Evolutionary conservation across 2,888 invertebrate genomes (phyloP).

Genomic region (Tigriopus californicus): DNA sequence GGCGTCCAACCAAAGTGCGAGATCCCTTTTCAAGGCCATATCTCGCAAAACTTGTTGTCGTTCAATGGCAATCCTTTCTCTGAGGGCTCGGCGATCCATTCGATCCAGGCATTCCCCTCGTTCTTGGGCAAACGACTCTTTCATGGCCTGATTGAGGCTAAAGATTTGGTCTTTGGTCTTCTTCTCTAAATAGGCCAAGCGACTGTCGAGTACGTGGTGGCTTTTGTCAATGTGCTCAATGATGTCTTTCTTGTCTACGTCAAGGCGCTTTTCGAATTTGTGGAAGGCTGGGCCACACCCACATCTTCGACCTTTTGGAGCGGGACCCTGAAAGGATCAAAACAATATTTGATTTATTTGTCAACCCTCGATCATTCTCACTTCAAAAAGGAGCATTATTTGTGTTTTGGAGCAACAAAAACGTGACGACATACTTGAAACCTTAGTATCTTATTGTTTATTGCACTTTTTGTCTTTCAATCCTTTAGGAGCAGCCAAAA

Average conservation of each 20-base stretch:
- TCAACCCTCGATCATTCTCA: too few species aligned
- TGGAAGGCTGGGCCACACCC: conserved; percentile 80
- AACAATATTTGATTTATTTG: background rate
- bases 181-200: conserved; percentile 57
- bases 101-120: conserved; percentile 13
- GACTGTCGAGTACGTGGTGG: conserved; percentile 55
- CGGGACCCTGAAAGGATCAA: conserved; percentile 43
- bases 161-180: conserved; percentile 51
- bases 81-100: conserved; percentile 13
- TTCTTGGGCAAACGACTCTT: conserved; percentile 14
- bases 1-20: conserved; percentile 11
- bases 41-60: conserved; percentile 13
- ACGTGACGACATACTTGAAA: too few species aligned
- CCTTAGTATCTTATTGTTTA: too few species aligned
- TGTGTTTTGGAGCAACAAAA: too few species aligned
- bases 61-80: conserved; percentile 13
- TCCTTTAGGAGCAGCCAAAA: too few species aligned
- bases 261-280: conserved; percentile 58
- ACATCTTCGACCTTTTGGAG: conserved; percentile 80
- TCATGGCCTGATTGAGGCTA: conserved; percentile 28
- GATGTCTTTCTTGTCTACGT: conserved; percentile 56
- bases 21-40: conserved; percentile 9
- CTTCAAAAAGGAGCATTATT: too few species aligned
- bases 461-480: too few species aligned
- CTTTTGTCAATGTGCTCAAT: conserved; percentile 57